Percentiles rank a stretch among this genome's conserved stretches.
These are phyloP conservation scores for Agonopterix alstromeriana DNA, from an alignment of 2,888 invertebrate species.

Conservation along the genomic window DNA sequence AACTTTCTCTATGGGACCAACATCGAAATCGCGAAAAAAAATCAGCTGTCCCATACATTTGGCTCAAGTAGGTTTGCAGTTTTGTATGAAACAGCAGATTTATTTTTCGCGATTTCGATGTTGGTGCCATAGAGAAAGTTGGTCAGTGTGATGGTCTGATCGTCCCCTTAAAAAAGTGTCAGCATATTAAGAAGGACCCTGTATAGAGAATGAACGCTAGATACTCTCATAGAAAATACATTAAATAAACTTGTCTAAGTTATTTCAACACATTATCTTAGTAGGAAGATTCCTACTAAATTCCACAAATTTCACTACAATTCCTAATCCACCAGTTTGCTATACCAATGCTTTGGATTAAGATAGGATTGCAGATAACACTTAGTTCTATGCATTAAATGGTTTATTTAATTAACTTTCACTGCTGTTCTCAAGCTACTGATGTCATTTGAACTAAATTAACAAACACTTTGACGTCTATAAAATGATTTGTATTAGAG, in stretches of 20 bases:
- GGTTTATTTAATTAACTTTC: constrained; percentile 54
- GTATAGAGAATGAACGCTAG: not conserved
- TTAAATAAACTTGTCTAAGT: not conserved
- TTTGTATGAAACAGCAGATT: no score
- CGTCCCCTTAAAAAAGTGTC: no score
- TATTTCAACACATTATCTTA: constrained; percentile 6
- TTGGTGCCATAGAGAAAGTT: no score
- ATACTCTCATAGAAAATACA: not conserved
- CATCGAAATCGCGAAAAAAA: no score
- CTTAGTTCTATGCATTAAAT: constrained; percentile 25
- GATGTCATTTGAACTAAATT: constrained; percentile 44
- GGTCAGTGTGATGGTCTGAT: no score
- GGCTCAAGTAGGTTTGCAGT: no score
- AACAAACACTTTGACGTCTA: constrained; percentile 14
- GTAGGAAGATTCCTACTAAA: no score
- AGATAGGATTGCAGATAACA: constrained; percentile 4
- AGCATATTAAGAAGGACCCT: no score
- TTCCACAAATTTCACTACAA: no score
- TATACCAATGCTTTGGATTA: constrained; percentile 2
- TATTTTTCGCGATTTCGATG: no score
- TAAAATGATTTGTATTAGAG: constrained; percentile 16
- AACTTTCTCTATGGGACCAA: no score
- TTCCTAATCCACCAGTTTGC: not conserved
- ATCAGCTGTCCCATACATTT: no score
- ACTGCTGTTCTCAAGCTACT: constrained; percentile 34